These are phyloP conservation scores for Corythornis leucogaster DNA, from an alignment of 2,797 vertebrate species.

Conservation along the genomic window DNA sequence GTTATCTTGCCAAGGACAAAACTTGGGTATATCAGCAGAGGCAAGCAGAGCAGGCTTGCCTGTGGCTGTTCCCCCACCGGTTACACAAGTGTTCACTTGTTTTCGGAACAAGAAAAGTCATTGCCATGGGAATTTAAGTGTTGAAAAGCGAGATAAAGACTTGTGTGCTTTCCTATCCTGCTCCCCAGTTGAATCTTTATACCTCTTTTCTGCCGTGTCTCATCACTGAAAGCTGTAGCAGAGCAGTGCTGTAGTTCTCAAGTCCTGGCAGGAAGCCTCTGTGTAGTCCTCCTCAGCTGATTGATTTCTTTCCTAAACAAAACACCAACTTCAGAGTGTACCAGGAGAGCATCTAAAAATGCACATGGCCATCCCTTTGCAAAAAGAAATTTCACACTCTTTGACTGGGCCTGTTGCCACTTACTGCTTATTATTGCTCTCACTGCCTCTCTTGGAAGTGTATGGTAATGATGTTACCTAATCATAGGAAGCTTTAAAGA, in stretches of 20 bases:
- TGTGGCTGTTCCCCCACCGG: neutral
- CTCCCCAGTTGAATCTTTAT: neutral
- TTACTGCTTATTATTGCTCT: neutral
- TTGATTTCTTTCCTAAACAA: neutral
- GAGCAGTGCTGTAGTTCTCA: neutral
- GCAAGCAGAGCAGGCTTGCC: neutral
- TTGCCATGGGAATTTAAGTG: neutral
- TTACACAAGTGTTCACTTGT: neutral
- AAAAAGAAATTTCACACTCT: neutral
- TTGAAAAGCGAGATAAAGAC: neutral
- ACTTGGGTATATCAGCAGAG: neutral
- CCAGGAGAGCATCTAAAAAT: neutral
- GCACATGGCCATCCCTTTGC: neutral
- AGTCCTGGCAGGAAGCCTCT: neutral
- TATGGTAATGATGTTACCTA: neutral
- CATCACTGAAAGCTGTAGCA: neutral
- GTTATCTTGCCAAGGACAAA: neutral
- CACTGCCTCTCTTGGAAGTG: neutral
- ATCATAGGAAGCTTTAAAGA: neutral
- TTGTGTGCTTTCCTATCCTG: neutral
- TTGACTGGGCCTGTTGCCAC: neutral
- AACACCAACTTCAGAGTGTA: neutral
- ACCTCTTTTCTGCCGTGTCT: neutral
- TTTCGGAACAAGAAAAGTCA: neutral
- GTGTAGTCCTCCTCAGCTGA: neutral